Base-by-base conservation (phyloP, 2,888 invertebrate genomes). In the Helobdella robusta region DNA sequence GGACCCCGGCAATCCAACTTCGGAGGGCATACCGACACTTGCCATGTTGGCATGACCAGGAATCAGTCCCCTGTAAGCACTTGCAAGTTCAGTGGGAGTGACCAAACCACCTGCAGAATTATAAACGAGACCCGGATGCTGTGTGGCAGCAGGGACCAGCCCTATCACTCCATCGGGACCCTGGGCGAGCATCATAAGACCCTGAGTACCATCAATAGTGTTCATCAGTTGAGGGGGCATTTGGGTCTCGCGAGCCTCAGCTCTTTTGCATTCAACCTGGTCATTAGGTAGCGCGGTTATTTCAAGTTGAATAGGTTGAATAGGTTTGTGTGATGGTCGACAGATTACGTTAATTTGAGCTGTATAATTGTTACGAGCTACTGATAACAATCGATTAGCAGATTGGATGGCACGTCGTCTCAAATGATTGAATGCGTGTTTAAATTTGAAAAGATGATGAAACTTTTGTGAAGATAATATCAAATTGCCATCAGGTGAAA, bases 251-350 rank as follows among this genome's bases (percentile, higher is more conserved):
- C 62, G 52, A 20, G 66, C 63, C 56, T 66, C 66, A 2, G 66
- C 66, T 18, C 66, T 40, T 44, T 66, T 66, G 32, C 66, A 66
- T 36, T 66, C 66, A 32, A 66, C 66, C 66, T 66, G 32, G 20
- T 30, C 6, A 6, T n/a, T 50, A n/a, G 8, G 50, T 50, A 25
- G 18, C 20, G 8, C 20, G 8, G 50, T 50, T 8, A 6, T n/a
- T n/a, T 50, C 23, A 11, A 6, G 6, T 8, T 50, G 50, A 18
- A 25, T 8, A 18, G 18, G 50, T n/a, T 18, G 50, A 25, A 25
- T 8, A 25, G 50, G 50, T 50, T 50, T 8, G 50, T 4, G 50
- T 50, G 50, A 23, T 5, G 5, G 40, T 15, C 18, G 40, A 18
- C 11, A 15, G 40, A 40, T 11, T 15, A 8, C 18, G 40, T 11